Conservation (phyloP, 2,113 vertebrate species). For the Brienomyrus longianalis region DNA sequence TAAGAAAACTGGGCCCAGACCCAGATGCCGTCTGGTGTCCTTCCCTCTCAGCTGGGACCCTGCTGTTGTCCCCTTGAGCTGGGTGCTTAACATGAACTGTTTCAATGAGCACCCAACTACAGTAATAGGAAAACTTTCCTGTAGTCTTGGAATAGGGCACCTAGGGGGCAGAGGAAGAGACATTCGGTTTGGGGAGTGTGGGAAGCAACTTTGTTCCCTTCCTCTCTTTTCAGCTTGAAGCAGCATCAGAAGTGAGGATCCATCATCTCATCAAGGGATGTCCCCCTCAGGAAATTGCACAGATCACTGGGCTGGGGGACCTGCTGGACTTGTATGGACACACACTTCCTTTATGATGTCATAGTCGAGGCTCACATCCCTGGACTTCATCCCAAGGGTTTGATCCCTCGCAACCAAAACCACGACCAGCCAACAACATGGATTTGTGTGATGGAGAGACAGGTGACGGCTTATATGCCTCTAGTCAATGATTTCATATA, state of each 20-base stretch:
- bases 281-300: neutral
- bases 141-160: neutral
- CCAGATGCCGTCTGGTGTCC: neutral
- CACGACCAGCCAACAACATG: neutral
- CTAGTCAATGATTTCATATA: neutral
- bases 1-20: neutral
- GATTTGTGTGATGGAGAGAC: neutral
- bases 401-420: neutral
- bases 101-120: neutral
- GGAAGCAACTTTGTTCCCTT: neutral
- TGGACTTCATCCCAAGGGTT: neutral
- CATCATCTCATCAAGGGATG: neutral
- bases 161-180: neutral
- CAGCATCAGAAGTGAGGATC: constrained; percentile 1
- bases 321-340: neutral
- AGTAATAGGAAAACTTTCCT: neutral
- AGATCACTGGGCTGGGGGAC: neutral
- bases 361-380: neutral
- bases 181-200: neutral
- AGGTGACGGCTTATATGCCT: neutral
- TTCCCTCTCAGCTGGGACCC: neutral
- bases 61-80: neutral
- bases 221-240: neutral
- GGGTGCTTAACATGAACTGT: neutral
- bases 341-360: neutral